Evolutionary conservation across 2,113 vertebrate species (phyloP), one percentile per base, ranked within the genome.

Genomic region (Microcebus murinus): DNA sequence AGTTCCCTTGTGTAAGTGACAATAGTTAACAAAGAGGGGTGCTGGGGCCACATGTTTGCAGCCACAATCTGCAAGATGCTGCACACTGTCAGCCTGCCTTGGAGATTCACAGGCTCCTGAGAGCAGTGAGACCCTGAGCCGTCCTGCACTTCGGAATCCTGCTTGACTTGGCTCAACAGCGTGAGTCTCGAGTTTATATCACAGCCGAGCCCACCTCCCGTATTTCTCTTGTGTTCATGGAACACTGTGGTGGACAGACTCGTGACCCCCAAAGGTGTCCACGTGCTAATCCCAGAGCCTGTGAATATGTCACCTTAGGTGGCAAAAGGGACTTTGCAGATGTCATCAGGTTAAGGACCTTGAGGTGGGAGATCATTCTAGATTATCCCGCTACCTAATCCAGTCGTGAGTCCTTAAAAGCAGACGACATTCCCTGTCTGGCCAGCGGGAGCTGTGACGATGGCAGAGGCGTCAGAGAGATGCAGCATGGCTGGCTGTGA

Each of bases 51-150:
- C 34, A 6, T 0, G 2, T 8, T 17, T 21, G 31, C 48, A 4
- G 21, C 18, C 17, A 8, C 8, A 9, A 5, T 17, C 45, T 34
- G 36, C 48, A n/a, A 17, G 23, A n/a, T 9, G 57, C 87, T 18
- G 6, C 39, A 5, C 3, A 3, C n/a, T 0, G 1, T 11, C 15
- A 20, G 25, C n/a, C 65, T 13, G 10, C 36, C 48, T 6, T 27
- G 25, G 55, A 3, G 42, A 36, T 8, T 34, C 73, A 3, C 39
- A 3, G 0, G 11, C 55, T 45, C 39, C 0, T 1, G 12, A 6
- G 29, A 31, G 2, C 8, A 21, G 7, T 10, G 2, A 70, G 27
- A 67, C 76, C n/a, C 59, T 39, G 55, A 29, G 31, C 34, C 59
- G 31, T 14, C 34, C 39, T 50, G 36, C 57, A 34, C 8, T 1